Evolutionary conservation across 2,113 vertebrate species (phyloP).

Genomic region (Bos javanicus): DNA sequence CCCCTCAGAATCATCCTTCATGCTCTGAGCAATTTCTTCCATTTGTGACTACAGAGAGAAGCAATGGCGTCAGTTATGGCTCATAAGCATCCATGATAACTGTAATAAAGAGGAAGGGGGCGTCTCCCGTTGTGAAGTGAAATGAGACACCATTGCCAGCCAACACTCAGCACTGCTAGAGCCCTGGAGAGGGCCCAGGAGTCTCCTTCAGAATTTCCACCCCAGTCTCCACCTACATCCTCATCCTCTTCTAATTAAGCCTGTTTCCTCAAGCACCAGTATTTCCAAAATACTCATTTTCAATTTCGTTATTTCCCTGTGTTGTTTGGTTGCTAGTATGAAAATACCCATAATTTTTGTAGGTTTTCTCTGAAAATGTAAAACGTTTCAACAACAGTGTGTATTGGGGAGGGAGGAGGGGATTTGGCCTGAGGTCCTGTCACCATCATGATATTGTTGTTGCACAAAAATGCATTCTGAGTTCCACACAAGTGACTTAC

Average conservation of each 20-base stretch:
- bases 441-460: background rate
- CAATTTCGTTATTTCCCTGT: constrained; percentile 55
- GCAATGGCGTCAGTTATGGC: constrained; percentile 27
- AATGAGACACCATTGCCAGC: constrained; percentile 51
- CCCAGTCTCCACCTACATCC: constrained; percentile 4
- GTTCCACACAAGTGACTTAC: constrained; percentile 16
- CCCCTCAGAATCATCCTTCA: background rate
- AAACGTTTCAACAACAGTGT: constrained; percentile 16
- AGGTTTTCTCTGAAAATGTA: constrained; percentile 25
- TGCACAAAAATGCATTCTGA: background rate
- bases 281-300: constrained; percentile 55
- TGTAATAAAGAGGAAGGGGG: constrained; percentile 43
- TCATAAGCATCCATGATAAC: constrained; percentile 45
- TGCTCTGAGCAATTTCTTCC: background rate
- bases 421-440: background rate
- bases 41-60: constrained; percentile 41
- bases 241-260: constrained; percentile 62
- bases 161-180: background rate
- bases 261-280: constrained; percentile 52
- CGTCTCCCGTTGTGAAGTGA: constrained; percentile 50
- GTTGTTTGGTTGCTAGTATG: constrained; percentile 40
- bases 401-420: rapidly evolving
- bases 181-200: constrained; percentile 47
- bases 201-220: constrained; percentile 54
- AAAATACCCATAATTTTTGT: constrained; percentile 41